These are phyloP conservation scores for Myotis planiceps DNA, from an alignment of 2,797 vertebrate genomes.

Conservation along the genomic window DNA sequence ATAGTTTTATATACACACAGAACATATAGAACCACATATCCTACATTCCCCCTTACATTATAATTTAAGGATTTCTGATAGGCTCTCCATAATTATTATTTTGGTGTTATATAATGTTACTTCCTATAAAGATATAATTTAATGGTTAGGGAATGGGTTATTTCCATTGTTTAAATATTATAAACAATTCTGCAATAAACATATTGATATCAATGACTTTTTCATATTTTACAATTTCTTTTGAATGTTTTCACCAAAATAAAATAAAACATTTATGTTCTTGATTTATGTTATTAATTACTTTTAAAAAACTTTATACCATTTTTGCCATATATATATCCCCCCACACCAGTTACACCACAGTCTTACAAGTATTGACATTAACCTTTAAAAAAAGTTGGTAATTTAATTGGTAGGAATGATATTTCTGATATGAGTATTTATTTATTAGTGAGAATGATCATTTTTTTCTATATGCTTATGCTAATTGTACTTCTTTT, in stretches of 20 bases:
- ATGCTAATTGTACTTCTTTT: constrained; percentile 31
- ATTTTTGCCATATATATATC: neutral
- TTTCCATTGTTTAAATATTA: constrained; percentile 27
- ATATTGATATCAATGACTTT: neutral
- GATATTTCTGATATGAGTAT: neutral
- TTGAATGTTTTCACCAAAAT: neutral
- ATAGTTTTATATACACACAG: neutral
- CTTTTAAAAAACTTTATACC: neutral
- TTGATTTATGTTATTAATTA: constrained; percentile 4
- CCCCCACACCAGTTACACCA: neutral
- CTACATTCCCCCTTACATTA: neutral
- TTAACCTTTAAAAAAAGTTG: neutral
- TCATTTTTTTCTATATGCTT: neutral
- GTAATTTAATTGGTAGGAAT: neutral
- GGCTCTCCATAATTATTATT: constrained; percentile 13
- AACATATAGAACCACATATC: neutral
- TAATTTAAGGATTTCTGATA: neutral
- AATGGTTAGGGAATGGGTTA: neutral
- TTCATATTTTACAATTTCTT: constrained; percentile 6
- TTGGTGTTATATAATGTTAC: constrained; percentile 18
- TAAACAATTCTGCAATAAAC: neutral
- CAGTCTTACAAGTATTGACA: neutral
- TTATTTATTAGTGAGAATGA: constrained; percentile 3
- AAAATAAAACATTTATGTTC: constrained; percentile 12
- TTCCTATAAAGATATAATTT: constrained; percentile 2